Evolutionary conservation across 2,888 invertebrate species (phyloP).

Genomic region (Cosmia trapezina): DNA sequence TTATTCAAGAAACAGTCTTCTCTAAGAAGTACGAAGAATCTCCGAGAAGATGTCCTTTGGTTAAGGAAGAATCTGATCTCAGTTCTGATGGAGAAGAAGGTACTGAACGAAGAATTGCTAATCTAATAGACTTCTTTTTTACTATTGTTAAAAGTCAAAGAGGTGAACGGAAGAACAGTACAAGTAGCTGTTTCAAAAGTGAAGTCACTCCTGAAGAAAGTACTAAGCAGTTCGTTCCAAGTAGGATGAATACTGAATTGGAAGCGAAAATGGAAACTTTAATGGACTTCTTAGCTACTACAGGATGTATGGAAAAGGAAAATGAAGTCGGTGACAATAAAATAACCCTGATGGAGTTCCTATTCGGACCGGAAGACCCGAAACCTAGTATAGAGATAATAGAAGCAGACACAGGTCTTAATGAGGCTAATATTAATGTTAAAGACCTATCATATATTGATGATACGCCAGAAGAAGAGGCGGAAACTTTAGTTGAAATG

Average conservation of each 20-base stretch:
- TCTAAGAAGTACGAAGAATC: conserved; percentile 78
- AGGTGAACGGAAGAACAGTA: conserved; percentile 84
- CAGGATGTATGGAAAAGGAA: conserved; percentile 84
- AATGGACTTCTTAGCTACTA: conserved; percentile 86
- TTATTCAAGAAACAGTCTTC: conserved; percentile 87
- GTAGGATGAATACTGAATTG: conserved; percentile 82
- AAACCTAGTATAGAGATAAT: conserved; percentile 81
- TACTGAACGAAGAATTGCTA: conserved; percentile 84
- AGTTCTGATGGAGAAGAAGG: conserved; percentile 84
- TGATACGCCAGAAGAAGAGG: conserved; percentile 86
- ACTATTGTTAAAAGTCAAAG: conserved; percentile 88
- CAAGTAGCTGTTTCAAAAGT: conserved; percentile 85
- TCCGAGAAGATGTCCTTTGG: conserved; percentile 83
- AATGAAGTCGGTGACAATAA: conserved; percentile 80
- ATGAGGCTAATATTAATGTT: conserved; percentile 83
- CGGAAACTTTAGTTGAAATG: conserved; percentile 86
- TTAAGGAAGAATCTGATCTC: conserved; percentile 86
- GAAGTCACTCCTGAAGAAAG: conserved; percentile 81
- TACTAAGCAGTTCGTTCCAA: conserved; percentile 74
- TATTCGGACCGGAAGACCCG: conserved; percentile 84
- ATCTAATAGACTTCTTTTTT: conserved; percentile 88
- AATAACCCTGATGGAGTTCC: conserved; percentile 87
- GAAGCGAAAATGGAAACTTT: conserved; percentile 89
- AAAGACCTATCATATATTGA: conserved; percentile 85
- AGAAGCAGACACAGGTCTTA: conserved; percentile 76